Evolutionary conservation across 2,797 vertebrate genomes (phyloP), one percentile per base, ranked within the genome.

Genomic region (Urocyon cinereoargenteus): DNA sequence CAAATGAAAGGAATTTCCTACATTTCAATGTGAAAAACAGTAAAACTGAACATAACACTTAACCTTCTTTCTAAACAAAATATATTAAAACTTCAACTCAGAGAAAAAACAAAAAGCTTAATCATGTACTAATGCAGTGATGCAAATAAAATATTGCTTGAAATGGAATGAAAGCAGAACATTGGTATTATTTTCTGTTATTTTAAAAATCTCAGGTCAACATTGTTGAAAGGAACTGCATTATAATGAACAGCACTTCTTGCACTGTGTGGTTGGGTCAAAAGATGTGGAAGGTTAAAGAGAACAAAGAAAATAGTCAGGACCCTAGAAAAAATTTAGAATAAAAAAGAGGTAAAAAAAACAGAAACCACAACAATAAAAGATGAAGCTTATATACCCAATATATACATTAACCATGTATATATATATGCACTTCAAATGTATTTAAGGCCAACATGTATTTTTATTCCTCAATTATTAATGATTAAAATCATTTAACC

Each of bases 91-190:
- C 16, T 96, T 92, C 19, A 73, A 85, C 55, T 91, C 51, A 84
- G 36, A 89, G 51, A 97, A 94, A 92, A 92, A 94, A 91, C 19
- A 86, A 96, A 94, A 86, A 70, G 68, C 40, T 92, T 86, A 93
- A 59, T 94, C 81, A 79, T 64, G 15, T 90, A 40, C 28, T 93
- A 94, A 90, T 73, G 26, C 49, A 81, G 34, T 77, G 85, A 84
- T 82, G 5, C 53, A 97, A 94, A 96, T 66, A 13, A 97, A 91
- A 91, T 85, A 98, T 77, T 97, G 75, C 66, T 96, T 91, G 89
- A 97, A 98, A 98, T 86, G 68, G 97, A 98, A 92, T 93, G 57
- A 97, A 85, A 98, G 51, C 53, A 97, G 95, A 89, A 95, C 57
- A 53, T 88, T 98, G 93, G 31, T 64, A 95, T 96, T 96, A 96